Percentiles rank a stretch among this genome's conserved stretches.
Conservation (phyloP, 2,113 vertebrate genomes). For the Gopherus flavomarginatus region DNA sequence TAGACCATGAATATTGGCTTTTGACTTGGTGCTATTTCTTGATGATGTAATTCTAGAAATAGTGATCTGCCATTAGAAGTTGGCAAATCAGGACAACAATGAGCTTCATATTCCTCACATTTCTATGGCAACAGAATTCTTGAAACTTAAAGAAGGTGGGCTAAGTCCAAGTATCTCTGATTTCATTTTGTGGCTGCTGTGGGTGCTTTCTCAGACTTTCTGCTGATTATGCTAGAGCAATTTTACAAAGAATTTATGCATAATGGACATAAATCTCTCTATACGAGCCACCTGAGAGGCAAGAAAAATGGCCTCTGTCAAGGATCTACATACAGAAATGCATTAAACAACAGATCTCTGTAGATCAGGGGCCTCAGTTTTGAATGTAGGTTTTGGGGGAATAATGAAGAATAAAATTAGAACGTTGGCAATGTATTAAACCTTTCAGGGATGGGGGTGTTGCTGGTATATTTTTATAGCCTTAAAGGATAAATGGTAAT, state of each 20-base stretch:
- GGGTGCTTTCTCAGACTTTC: conserved; percentile 64
- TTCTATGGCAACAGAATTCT: neutral
- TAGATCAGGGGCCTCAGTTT: conserved; percentile 34
- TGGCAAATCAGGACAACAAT: neutral
- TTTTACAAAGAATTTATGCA: conserved; percentile 71
- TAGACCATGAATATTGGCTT: neutral
- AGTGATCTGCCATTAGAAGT: neutral
- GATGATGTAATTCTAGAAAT: conserved; percentile 21
- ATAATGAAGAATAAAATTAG: conserved; percentile 75
- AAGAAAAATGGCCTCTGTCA: conserved; percentile 78
- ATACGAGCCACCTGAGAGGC: conserved; percentile 70
- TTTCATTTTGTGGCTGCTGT: conserved; percentile 55
- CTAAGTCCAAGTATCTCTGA: conserved; percentile 1
- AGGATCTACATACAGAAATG: conserved; percentile 73
- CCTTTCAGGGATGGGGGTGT: neutral
- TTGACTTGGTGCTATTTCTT: neutral
- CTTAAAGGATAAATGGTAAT: conserved; percentile 61
- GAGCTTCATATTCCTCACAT: neutral
- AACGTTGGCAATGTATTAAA: conserved; percentile 56
- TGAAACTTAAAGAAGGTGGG: conserved; percentile 12
- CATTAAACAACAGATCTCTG: conserved; percentile 68
- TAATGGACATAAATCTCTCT: conserved; percentile 72
- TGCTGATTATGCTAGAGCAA: conserved; percentile 72
- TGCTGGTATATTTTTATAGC: conserved; percentile 61
- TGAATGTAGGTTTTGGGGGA: conserved; percentile 32